phyloP scores from a whole-genome alignment of 2,113 vertebrate genomes.

The Archilochus colubris region DNA sequence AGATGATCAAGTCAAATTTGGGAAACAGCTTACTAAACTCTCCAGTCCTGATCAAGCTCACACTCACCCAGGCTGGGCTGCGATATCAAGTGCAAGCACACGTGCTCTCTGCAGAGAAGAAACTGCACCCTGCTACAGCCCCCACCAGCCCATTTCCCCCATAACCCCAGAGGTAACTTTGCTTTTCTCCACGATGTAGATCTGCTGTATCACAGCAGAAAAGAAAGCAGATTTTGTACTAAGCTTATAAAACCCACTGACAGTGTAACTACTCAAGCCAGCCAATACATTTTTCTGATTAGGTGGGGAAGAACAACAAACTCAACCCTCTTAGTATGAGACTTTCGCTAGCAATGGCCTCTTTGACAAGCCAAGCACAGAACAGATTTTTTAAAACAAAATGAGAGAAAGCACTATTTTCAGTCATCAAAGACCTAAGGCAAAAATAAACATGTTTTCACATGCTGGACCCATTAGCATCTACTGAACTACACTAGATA shows the following conservation, averaged over 20 bases:
- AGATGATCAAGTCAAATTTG: neutral
- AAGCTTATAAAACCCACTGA: neutral
- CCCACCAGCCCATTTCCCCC: neutral
- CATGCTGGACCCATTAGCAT: neutral
- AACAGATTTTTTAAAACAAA: neutral
- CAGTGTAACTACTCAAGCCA: neutral
- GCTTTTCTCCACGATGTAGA: neutral
- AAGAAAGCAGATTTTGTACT: neutral
- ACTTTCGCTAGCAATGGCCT: neutral
- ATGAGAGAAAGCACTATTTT: neutral
- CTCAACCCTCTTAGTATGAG: neutral
- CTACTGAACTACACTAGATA: neutral
- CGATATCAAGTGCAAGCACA: neutral
- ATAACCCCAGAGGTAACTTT: neutral
- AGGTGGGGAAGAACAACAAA: neutral
- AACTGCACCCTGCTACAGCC: neutral
- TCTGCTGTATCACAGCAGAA: neutral
- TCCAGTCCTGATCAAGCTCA: neutral
- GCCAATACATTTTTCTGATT: neutral
- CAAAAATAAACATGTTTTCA: slow-evolving; percentile 46
- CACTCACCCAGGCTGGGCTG: accelerated
- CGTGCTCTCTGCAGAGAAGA: neutral
- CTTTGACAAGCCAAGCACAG: slow-evolving; percentile 5
- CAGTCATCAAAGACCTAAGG: neutral
- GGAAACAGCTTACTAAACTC: neutral